Evolutionary conservation across 1,140 invertebrate genomes (phyloP), one percentile per base, ranked within the genome.

Genomic region (Araneus ventricosus): DNA sequence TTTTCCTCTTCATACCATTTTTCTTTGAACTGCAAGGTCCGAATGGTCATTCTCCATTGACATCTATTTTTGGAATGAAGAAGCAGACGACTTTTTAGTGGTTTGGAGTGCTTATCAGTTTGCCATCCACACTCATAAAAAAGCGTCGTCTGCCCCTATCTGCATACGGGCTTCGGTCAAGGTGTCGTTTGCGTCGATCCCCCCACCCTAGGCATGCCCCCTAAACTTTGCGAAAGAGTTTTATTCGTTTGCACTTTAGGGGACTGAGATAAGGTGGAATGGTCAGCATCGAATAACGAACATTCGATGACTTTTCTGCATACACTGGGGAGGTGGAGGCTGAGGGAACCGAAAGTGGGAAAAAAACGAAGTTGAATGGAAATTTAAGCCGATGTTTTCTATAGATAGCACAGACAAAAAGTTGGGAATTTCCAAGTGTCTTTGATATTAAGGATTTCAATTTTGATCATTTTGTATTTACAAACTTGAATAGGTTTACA

Each of bases 101-200:
- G 70, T 2, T 34, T 4, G 14, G 17, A 34, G 34, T 75, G 67
- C 70, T 75, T 37, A 22, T 75, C 70, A 75, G 27, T 34, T 4
- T 10, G 70, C 30, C 70, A 75, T 37, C 70, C 70, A 34, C 20
- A 20, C 70, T 75, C 70, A 75, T 75, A 75, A 75, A 75, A 75
- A 75, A 20, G 70, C 70, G 34, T 75, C 70, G 27, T 34, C 20
- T 75, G 27, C 30, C 70, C 10, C 14, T 75, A 75, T 75, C 70
- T 75, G 70, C 70, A 75, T 75, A 75, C 20, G 70, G 34, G 20
- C 70, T 75, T 22, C 20, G 70, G 70, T 75, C 70, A 75, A 75
- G 30, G 63, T 75, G 30, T 75, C 70, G 70, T 75, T 75, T 75
- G 17, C 27, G 14, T 75, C 27, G 27, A 67, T n/a, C 27, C 27